phyloP scores from a whole-genome alignment of 1,140 invertebrate genomes.

The Copidosoma floridanum region DNA sequence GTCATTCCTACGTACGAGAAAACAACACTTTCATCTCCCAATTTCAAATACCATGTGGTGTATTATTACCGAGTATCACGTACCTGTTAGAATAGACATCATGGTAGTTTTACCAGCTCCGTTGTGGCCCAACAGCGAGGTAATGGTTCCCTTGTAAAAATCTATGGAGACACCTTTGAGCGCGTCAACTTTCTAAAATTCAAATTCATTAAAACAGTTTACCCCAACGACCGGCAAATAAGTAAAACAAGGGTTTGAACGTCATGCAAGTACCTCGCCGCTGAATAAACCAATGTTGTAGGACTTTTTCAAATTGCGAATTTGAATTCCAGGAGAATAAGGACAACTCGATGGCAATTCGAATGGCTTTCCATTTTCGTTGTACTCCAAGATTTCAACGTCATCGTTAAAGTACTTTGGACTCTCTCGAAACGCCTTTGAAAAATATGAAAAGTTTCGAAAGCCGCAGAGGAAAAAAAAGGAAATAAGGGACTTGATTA shows the following conservation, averaged over 20 bases:
- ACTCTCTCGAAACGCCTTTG: too few relatives aligned
- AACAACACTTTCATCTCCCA: too few relatives aligned
- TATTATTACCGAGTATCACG: too few relatives aligned
- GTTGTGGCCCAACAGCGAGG: conserved; percentile 75
- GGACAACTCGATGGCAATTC: too few relatives aligned
- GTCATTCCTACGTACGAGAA: conserved; percentile 57
- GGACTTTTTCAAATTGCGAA: conserved; percentile 48
- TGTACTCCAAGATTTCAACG: too few relatives aligned
- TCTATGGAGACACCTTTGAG: conserved; percentile 58
- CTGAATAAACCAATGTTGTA: conserved; percentile 41
- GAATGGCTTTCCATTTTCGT: too few relatives aligned
- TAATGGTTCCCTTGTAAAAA: conserved; percentile 66
- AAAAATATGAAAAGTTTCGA: too few relatives aligned
- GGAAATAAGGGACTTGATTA: conserved; percentile 24
- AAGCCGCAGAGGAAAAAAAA: too few relatives aligned
- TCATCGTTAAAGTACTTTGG: too few relatives aligned
- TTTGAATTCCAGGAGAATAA: conserved; percentile 47
- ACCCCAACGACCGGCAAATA: too few relatives aligned
- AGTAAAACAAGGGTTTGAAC: too few relatives aligned
- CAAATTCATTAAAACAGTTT: conserved; percentile 18
- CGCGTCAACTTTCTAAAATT: conserved; percentile 36
- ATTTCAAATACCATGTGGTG: too few relatives aligned
- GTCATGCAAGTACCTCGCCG: conserved; percentile 43
- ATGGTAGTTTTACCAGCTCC: conserved; percentile 81
- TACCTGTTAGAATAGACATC: conserved; percentile 68